Evolutionary conservation across 2,113 vertebrate genomes (phyloP).

Genomic region (Saimiri boliviensis): DNA sequence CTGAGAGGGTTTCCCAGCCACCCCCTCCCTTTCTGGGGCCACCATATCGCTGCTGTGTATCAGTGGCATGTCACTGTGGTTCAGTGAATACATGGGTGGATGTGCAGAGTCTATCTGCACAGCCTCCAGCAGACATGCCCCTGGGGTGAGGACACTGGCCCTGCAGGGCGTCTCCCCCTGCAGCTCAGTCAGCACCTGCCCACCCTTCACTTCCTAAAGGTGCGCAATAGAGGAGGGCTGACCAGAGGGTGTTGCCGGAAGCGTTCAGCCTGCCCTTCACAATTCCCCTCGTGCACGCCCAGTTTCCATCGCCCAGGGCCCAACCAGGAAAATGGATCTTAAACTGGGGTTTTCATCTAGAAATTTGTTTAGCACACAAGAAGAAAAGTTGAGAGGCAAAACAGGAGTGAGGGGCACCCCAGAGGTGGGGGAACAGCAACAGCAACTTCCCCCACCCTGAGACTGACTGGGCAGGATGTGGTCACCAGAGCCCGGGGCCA

Average conservation of each 20-base stretch:
- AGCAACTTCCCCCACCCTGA: not conserved
- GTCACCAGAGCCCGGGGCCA: not conserved
- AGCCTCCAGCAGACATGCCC: too few species aligned
- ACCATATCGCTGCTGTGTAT: not conserved
- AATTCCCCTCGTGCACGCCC: not conserved
- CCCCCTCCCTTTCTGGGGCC: not conserved
- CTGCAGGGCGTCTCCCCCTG: not conserved
- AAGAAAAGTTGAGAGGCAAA: not conserved
- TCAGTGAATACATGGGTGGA: not conserved
- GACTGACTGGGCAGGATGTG: not conserved
- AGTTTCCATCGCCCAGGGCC: not conserved
- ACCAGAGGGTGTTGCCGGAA: not conserved
- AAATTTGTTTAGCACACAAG: not conserved
- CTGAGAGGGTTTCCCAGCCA: not conserved
- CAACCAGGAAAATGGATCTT: not conserved
- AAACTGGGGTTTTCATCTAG: not conserved
- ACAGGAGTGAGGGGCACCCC: not conserved
- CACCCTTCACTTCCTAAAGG: not conserved
- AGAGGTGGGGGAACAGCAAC: not conserved
- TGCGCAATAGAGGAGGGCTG: not conserved
- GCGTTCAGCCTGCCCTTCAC: not conserved
- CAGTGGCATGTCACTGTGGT: not conserved
- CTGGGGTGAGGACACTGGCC: not conserved
- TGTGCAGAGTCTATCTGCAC: not conserved
- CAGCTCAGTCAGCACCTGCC: fast-evolving